Evolutionary conservation across 2,888 invertebrate species (phyloP), one percentile per base, ranked within the genome.

Genomic region (Brachyopa scutellaris): DNA sequence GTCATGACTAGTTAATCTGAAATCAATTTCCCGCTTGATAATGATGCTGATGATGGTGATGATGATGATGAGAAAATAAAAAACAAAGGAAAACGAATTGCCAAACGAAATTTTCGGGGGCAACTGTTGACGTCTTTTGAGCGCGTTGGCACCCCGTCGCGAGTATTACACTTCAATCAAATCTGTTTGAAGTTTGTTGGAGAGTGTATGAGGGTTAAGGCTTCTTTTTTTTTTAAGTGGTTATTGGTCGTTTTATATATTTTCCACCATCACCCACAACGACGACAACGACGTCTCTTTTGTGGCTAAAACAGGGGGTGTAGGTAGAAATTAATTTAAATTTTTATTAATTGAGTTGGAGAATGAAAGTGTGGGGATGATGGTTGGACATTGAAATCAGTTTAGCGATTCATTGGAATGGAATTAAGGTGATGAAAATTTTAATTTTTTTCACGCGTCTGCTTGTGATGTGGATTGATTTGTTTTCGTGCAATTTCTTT

Each of bases 121-220:
- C 59, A 61, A 61, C 5, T 61, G 42, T 45, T 61, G 59, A 61
- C 59, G 42, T 45, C 8, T 26, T 19, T 17, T 29, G 42, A 8
- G 21, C 3, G 2, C 15, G 45, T 8, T 29, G 45, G 61, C 19
- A 61, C 42, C 19, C 31, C 61, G 29, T 45, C 19, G 45, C 31
- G 31, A 61, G 61, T 31, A 31, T 45, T 45, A 45, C 40, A 19
- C 42, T 61, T 31, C 42, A 31, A 31, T 61, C 19, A 21, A 19
- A 59, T 19, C 21, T 1, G 11, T 17, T 53, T 55, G 21, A 23
- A 21, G 42, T 31, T 42, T 15, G 49, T 8, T 5, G 29, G n/a
- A n/a, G 42, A 31, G 42, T 57, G 15, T 17, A 40, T 11, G 57
- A 17, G 23, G 57, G 26, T 53, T 36, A 53, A 21, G 19, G 21